Percentiles rank a stretch among this genome's conserved stretches.
These are phyloP conservation scores for Homarus gammarus DNA, from an alignment of 2,888 invertebrate genomes.

Conservation along the genomic window DNA sequence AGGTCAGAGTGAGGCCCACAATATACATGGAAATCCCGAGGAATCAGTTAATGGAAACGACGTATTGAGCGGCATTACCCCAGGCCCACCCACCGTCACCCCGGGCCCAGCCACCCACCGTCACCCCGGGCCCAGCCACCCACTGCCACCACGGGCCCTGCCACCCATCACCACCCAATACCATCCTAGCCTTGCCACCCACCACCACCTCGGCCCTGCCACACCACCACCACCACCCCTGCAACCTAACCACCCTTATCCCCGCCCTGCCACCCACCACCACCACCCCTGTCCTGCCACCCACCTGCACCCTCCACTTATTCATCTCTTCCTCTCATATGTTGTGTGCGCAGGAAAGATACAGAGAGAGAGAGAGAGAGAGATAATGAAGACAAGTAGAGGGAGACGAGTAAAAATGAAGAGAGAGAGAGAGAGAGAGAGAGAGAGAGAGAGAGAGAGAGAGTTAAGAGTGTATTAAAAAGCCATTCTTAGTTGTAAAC, in stretches of 20 bases:
- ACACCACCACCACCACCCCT: too few species aligned
- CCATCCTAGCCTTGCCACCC: not conserved
- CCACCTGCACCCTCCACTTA: too few species aligned
- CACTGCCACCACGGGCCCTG: not conserved
- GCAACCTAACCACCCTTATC: too few species aligned
- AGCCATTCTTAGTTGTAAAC: too few species aligned
- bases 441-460: too few species aligned
- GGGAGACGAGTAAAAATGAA: too few species aligned
- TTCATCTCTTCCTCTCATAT: not conserved
- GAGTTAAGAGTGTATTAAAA: too few species aligned
- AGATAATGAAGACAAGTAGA: too few species aligned
- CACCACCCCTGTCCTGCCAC: not conserved
- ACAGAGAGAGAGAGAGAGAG: too few species aligned
- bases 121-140: not conserved
- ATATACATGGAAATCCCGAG: not conserved
- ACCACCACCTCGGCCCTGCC: not conserved
- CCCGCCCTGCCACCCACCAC: too few species aligned
- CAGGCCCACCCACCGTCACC: too few species aligned
- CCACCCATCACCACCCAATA: not conserved
- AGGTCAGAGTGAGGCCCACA: not conserved
- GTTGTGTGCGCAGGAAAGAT: not conserved
- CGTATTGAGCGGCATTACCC: not conserved
- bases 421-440: too few species aligned
- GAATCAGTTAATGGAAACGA: not conserved
- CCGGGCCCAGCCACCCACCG: not conserved